Base-by-base conservation (phyloP, 1,140 invertebrate species). In the Euwallacea fornicatus region DNA sequence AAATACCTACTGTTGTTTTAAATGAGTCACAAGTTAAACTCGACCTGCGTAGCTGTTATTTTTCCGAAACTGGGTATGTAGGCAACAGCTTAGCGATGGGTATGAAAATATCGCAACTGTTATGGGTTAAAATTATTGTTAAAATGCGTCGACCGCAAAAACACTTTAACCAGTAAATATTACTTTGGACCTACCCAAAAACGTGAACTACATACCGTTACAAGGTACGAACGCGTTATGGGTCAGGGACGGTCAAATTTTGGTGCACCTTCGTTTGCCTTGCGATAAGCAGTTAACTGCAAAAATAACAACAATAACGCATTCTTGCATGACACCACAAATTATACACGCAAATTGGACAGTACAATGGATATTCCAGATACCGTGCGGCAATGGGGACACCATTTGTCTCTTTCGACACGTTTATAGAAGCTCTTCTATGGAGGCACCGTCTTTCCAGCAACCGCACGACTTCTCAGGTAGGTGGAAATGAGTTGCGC, bases 121-220 rank as follows among this genome's bases (percentile, higher is more conserved):
- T 50, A 6, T 50, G 46, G 46, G 6, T 50, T 50, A 50, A 11
- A 13, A 33, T 33, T 33, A 33, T 33, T 33, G 21, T 33, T 33
- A 33, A 33, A 33, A 33, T 33, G 46, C 46, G 46, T 3, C 46
- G 46, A 50, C 46, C 46, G 2, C 46, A 13, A 11, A 50, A 50
- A 50, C 46, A 50, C 7, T 50, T 50, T 50, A 33, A 50, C 46
- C 9, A 50, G 46, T 50, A 50, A 50, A 50, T 50, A 50, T 50
- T 50, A 50, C 46, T 50, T 50, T 50, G 46, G 46, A 50, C 46
- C 46, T 50, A 50, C 46, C 46, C 46, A 50, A 50, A n/a, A 50
- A 50, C 46, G 46, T 50, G 46, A 13, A 50, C 46, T 50, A 50
- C 46, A 50, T 50, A 50, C 46, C 46, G 46, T 50, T 50, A 6